Conservation (phyloP, 2,113 vertebrate genomes). For the Rutilus rutilus region DNA sequence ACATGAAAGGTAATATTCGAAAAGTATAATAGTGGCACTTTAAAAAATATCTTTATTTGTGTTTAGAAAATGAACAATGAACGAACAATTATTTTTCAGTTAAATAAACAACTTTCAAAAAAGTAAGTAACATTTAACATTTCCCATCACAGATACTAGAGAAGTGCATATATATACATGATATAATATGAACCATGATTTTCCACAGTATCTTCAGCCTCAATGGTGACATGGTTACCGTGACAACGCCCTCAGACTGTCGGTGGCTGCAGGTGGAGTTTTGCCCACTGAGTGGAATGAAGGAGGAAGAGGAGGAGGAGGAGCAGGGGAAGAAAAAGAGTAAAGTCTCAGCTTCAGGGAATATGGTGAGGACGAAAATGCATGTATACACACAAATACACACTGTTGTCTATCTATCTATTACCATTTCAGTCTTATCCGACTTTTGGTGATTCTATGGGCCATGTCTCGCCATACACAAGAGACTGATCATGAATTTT, state of each 20-base stretch:
- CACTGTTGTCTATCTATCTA: not conserved
- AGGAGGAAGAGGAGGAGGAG: conserved; percentile 44
- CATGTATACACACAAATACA: not conserved
- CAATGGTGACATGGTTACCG: conserved; percentile 74
- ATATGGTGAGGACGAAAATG: conserved; percentile 77
- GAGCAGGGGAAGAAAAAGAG: conserved; percentile 69
- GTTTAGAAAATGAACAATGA: too few species aligned
- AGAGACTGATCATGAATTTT: too few species aligned
- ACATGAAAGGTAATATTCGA: too few species aligned
- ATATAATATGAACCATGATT: not conserved
- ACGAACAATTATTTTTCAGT: too few species aligned
- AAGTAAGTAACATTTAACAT: not conserved
- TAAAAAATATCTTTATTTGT: too few species aligned
- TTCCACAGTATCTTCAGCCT: conserved; percentile 71
- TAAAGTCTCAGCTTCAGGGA: conserved; percentile 81
- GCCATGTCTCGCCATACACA: too few species aligned
- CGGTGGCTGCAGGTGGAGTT: conserved; percentile 90
- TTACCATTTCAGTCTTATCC: too few species aligned
- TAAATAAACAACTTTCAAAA: too few species aligned
- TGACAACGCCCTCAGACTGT: conserved; percentile 79
- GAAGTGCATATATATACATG: not conserved
- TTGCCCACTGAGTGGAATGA: conserved; percentile 60
- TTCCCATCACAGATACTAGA: not conserved
- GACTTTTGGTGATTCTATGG: too few species aligned
- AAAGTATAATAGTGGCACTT: too few species aligned